These are phyloP conservation scores for Caracal caracal DNA, from an alignment of 2,113 vertebrate species.

Conservation along the genomic window DNA sequence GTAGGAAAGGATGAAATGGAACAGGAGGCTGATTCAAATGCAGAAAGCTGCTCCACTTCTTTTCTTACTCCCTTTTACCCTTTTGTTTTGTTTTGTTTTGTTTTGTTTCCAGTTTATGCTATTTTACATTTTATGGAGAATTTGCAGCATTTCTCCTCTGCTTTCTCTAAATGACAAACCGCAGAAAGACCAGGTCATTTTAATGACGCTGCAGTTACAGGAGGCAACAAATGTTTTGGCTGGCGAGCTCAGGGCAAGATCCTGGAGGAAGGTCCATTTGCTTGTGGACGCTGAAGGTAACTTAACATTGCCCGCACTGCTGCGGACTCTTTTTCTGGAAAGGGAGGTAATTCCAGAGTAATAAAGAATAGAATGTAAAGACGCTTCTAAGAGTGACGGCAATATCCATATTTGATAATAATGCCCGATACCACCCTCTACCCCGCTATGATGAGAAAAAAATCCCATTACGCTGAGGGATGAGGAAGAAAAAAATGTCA, in stretches of 20 bases:
- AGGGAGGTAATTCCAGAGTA: neutral
- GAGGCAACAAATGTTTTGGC: slow-evolving; percentile 67
- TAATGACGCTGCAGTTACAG: slow-evolving; percentile 68
- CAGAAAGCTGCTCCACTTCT: slow-evolving; percentile 24
- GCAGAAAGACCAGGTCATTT: slow-evolving; percentile 58
- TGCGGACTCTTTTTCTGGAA: slow-evolving; percentile 42
- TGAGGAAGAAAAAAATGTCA: neutral
- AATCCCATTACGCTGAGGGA: neutral
- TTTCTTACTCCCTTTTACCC: neutral
- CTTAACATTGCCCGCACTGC: slow-evolving; percentile 72
- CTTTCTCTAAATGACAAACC: slow-evolving; percentile 25
- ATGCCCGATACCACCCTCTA: neutral
- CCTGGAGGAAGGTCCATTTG: slow-evolving; percentile 66
- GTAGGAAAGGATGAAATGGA: slow-evolving; percentile 49
- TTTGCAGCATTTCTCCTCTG: slow-evolving; percentile 24
- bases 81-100: neutral
- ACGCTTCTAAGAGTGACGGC: neutral
- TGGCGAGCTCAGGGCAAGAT: slow-evolving; percentile 63
- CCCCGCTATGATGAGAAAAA: neutral
- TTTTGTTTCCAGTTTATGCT: neutral
- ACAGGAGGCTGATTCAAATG: slow-evolving; percentile 58
- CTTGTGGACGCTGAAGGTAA: slow-evolving; percentile 56
- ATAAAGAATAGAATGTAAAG: neutral
- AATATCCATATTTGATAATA: neutral
- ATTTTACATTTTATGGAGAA: slow-evolving; percentile 53